Evolutionary conservation across 2,113 vertebrate species (phyloP).

Genomic region (Clupea harengus): DNA sequence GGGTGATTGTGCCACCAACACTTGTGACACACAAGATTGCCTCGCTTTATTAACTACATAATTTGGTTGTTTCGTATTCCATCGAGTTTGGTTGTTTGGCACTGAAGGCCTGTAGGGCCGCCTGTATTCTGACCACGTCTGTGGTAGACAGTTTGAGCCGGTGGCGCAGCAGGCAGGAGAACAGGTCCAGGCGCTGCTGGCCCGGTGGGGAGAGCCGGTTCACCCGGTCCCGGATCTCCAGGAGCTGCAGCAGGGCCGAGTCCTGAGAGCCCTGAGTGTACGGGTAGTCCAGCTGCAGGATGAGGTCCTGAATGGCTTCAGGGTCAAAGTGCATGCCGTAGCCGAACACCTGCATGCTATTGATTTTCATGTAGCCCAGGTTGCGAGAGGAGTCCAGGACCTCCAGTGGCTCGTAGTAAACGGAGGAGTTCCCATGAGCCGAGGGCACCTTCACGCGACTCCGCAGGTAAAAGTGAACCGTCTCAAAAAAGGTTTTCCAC

Average conservation of each 20-base stretch:
- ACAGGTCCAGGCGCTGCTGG: constrained; percentile 74
- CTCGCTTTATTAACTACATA: constrained; percentile 74
- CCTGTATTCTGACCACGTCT: constrained; percentile 75
- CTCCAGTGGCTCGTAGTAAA: constrained; percentile 75
- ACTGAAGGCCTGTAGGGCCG: constrained; percentile 76
- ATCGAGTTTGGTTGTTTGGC: constrained; percentile 75
- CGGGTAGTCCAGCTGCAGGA: constrained; percentile 78
- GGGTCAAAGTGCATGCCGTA: constrained; percentile 84
- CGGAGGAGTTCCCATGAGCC: constrained; percentile 61
- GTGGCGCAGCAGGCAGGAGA: constrained; percentile 77
- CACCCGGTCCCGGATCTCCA: constrained; percentile 79
- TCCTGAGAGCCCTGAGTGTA: constrained; percentile 80
- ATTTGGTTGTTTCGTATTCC: constrained; percentile 81
- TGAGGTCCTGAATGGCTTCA: constrained; percentile 79
- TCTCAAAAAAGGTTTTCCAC: constrained; percentile 83
- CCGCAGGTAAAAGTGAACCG: constrained; percentile 78
- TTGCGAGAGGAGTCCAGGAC: constrained; percentile 72
- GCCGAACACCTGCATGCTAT: constrained; percentile 78
- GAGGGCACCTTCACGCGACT: constrained; percentile 70
- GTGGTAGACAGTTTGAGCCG: constrained; percentile 76
- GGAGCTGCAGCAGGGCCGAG: constrained; percentile 76
- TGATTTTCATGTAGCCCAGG: constrained; percentile 81
- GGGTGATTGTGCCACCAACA: constrained; percentile 41
- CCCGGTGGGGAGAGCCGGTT: constrained; percentile 77
- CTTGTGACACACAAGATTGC: constrained; percentile 36